Conservation (phyloP, 1,140 invertebrate genomes). For the Lycorma delicatula region DNA sequence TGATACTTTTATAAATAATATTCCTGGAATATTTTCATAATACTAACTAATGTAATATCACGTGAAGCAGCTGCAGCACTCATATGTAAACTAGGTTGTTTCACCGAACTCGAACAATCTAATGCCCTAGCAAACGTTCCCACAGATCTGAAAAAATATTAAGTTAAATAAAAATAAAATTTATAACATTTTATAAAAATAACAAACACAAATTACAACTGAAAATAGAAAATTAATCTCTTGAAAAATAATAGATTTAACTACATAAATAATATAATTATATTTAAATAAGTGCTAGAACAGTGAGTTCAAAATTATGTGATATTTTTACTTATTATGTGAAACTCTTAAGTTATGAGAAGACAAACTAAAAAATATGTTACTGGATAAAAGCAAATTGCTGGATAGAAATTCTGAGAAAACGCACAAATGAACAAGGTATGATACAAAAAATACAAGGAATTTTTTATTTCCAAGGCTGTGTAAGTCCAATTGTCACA, state of each 20-base stretch:
- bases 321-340: too few relatives aligned
- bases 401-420: too few relatives aligned
- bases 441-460: too few relatives aligned
- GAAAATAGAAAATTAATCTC: neutral
- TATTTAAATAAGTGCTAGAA: neutral
- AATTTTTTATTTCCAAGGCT: too few relatives aligned
- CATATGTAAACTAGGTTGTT: constrained; percentile 97
- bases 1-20: too few relatives aligned
- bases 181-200: neutral
- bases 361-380: too few relatives aligned
- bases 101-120: constrained; percentile 95
- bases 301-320: too few relatives aligned
- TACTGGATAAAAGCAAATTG: too few relatives aligned
- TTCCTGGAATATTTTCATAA: too few relatives aligned
- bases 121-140: constrained; percentile 97
- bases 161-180: neutral
- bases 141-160: constrained; percentile 59
- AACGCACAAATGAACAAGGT: too few relatives aligned
- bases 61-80: constrained; percentile 96
- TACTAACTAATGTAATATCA: constrained; percentile 88
- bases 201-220: neutral
- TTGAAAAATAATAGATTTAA: neutral
- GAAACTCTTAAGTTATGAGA: too few relatives aligned
- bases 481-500: too few relatives aligned
- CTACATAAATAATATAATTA: neutral